Evolutionary conservation across 2,797 vertebrate species (phyloP).

Genomic region (Kryptopterus vitreolus): DNA sequence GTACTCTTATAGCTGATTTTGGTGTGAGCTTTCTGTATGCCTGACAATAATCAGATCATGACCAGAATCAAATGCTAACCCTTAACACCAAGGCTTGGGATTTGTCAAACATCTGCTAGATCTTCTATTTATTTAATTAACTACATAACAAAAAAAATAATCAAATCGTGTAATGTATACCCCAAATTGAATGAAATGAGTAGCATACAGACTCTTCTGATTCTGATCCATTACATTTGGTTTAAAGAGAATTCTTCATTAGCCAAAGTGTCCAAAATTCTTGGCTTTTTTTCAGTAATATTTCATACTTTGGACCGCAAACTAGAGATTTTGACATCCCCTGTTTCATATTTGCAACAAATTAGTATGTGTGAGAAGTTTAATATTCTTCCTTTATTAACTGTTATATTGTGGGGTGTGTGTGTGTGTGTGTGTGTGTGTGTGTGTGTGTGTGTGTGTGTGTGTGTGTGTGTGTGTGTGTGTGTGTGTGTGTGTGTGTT

Average conservation of each 20-base stretch:
- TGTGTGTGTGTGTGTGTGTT: neutral
- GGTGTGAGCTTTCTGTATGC: neutral
- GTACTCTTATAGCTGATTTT: neutral
- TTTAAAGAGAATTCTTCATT: neutral
- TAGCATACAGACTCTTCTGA: neutral
- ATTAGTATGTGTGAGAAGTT: constrained; percentile 12
- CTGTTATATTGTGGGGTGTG: neutral
- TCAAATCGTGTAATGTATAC: neutral
- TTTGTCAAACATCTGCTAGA: constrained; percentile 49
- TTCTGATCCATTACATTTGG: neutral
- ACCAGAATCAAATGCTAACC: neutral
- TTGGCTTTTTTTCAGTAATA: neutral
- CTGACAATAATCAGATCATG: neutral
- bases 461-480: neutral
- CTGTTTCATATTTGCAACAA: neutral
- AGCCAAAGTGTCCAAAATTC: neutral
- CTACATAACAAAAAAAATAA: neutral
- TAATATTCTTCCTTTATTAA: neutral
- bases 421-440: neutral
- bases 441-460: neutral
- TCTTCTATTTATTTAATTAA: neutral
- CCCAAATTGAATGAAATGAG: neutral
- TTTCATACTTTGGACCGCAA: constrained; percentile 18
- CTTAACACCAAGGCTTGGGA: neutral
- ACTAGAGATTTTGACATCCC: neutral